Evolutionary conservation across 2,797 vertebrate genomes (phyloP), one percentile per base, ranked within the genome.

Genomic region (Craterocephalus amniculus): DNA sequence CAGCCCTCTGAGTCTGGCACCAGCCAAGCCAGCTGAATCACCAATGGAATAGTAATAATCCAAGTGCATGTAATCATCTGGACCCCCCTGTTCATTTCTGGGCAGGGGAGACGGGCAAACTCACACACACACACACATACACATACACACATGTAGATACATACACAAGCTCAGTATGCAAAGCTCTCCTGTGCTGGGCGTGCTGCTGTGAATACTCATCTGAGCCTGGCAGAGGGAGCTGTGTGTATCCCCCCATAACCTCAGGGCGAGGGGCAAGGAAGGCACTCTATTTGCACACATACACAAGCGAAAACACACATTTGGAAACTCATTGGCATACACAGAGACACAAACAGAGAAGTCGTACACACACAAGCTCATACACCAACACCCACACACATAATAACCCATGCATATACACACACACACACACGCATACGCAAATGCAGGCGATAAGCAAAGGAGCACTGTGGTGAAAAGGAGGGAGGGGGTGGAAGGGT

Each of bases 171-270:
- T 91, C 88, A 91, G 88, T 90, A 94, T 93, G 91, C 92, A 94
- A 94, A 94, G 91, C 90, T 91, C 88, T 87, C 84, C 84, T 84
- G 84, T 76, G 84, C 87, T 84, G 87, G 91, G 87, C 76, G 88
- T 84, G 86, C 86, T 84, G 91, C 86, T 82, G 88, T 89, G 92
- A 94, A 94, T 94, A 93, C 92, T 93, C 92, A 93, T 92, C 88
- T 88, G 82, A 90, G 83, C 71, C 87, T 92, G 90, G 89, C 87
- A 78, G 84, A 89, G 88, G 82, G 85, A 87, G 86, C 86, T 81
- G 83, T 84, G 87, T 89, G 86, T 86, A 88, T 86, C 89, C 88
- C 89, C 86, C 90, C 86, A 89, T 90, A 89, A 91, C 91, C 91
- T 87, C 85, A 2, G 89, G 91, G 87, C 70, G 85, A 88, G 88